Evolutionary conservation across 2,113 vertebrate species (phyloP).

Genomic region (Hemiscyllium ocellatum): DNA sequence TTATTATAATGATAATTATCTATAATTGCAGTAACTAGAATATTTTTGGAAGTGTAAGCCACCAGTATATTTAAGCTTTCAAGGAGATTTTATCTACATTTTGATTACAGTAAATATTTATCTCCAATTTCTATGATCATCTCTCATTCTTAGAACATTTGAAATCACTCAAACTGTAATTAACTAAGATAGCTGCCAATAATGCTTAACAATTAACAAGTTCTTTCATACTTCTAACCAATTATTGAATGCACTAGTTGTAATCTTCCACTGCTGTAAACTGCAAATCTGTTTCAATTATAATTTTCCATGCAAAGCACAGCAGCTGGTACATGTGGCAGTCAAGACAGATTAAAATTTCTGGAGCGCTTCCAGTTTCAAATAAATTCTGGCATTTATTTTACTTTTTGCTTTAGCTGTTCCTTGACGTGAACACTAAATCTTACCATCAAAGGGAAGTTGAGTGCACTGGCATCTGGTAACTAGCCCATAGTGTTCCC

Average conservation of each 20-base stretch:
- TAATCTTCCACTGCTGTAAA: background rate
- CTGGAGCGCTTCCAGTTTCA: background rate
- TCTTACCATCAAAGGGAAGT: background rate
- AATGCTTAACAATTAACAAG: background rate
- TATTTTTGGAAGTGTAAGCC: background rate
- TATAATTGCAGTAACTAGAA: background rate
- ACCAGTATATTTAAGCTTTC: background rate
- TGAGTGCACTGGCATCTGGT: background rate
- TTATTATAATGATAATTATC: background rate
- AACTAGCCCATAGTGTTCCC: no score
- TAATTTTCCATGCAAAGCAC: background rate
- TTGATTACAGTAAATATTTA: background rate
- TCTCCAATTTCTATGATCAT: background rate
- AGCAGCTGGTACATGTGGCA: background rate
- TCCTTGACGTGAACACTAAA: background rate
- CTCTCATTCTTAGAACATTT: background rate
- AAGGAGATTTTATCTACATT: background rate
- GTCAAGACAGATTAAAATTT: background rate
- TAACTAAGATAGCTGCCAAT: background rate
- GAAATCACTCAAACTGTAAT: slow-evolving; percentile 6
- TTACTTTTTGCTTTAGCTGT: background rate
- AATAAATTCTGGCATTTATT: background rate
- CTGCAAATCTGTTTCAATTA: background rate
- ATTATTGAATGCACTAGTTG: background rate
- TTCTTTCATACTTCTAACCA: background rate